phyloP scores from a whole-genome alignment of 2,888 invertebrate species.

The Drosophila tanythrix region DNA sequence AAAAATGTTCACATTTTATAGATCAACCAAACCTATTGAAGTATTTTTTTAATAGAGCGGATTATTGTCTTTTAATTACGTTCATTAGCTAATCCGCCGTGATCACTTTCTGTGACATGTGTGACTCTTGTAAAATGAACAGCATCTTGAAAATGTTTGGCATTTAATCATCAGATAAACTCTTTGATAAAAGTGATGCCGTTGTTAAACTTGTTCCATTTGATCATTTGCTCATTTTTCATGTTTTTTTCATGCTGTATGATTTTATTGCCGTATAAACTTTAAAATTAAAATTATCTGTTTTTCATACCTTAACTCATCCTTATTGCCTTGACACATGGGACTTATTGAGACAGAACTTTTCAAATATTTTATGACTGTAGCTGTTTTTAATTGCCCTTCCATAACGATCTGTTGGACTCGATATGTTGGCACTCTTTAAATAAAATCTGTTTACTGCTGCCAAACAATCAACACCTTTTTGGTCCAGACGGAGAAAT shows the following conservation, averaged over 20 bases:
- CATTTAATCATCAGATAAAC: slow-evolving; percentile 5
- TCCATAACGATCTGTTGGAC: slow-evolving; percentile 16
- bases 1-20: no score
- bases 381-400: slow-evolving; percentile 5
- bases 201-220: slow-evolving; percentile 1
- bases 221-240: not conserved
- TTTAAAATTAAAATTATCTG: no score
- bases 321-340: slow-evolving; percentile 5
- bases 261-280: not conserved
- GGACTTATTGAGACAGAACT: slow-evolving; percentile 2
- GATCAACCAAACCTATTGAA: not conserved
- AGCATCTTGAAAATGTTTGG: not conserved
- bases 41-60: not conserved
- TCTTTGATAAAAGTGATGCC: not conserved
- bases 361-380: slow-evolving; percentile 17
- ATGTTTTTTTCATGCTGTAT: not conserved
- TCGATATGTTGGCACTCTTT: slow-evolving; percentile 52
- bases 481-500: slow-evolving; percentile 36
- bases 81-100: not conserved
- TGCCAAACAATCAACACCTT: slow-evolving; percentile 56
- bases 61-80: not conserved
- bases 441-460: slow-evolving; percentile 52
- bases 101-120: not conserved
- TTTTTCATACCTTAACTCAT: not conserved
- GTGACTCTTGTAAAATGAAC: not conserved